Percentiles rank a stretch among this genome's conserved stretches.
These are phyloP conservation scores for Eulimnadia texana DNA, from an alignment of 1,140 invertebrate genomes.

Conservation along the genomic window DNA sequence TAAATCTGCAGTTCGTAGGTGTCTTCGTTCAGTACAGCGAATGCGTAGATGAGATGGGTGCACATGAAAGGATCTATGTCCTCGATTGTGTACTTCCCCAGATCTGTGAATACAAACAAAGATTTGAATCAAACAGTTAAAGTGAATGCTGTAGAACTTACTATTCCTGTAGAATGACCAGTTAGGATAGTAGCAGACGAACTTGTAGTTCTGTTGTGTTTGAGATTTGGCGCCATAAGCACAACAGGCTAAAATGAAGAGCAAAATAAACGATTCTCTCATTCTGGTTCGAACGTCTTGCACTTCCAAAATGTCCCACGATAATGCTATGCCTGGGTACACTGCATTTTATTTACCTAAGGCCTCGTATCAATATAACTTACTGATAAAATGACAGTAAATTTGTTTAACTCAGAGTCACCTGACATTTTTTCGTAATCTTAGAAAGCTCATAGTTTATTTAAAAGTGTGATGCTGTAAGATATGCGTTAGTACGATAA, in stretches of 20 bases:
- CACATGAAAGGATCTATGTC: conserved; percentile 46
- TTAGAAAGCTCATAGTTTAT: too few relatives aligned
- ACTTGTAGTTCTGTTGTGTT: conserved; percentile 8
- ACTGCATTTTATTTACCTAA: too few relatives aligned
- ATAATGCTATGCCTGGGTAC: too few relatives aligned
- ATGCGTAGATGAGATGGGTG: conserved; percentile 34
- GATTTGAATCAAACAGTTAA: conserved; percentile 14
- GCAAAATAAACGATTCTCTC: neutral
- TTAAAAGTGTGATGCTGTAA: too few relatives aligned
- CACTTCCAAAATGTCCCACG: too few relatives aligned
- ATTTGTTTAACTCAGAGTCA: too few relatives aligned
- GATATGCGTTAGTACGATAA: too few relatives aligned
- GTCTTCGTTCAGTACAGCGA: conserved; percentile 25
- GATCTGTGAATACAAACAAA: conserved; percentile 16
- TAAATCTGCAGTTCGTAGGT: conserved; percentile 29
- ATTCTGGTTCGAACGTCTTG: too few relatives aligned
- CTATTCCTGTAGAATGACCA: conserved; percentile 21
- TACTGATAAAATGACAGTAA: too few relatives aligned
- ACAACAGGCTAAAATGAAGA: neutral
- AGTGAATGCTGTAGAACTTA: neutral
- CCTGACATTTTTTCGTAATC: too few relatives aligned
- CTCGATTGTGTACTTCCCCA: conserved; percentile 56
- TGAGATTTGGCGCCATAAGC: neutral
- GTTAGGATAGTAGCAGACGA: conserved; percentile 22
- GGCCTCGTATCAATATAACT: too few relatives aligned